Base-by-base conservation (phyloP, 2,888 invertebrate genomes). In the Polymixis flavicincta region DNA sequence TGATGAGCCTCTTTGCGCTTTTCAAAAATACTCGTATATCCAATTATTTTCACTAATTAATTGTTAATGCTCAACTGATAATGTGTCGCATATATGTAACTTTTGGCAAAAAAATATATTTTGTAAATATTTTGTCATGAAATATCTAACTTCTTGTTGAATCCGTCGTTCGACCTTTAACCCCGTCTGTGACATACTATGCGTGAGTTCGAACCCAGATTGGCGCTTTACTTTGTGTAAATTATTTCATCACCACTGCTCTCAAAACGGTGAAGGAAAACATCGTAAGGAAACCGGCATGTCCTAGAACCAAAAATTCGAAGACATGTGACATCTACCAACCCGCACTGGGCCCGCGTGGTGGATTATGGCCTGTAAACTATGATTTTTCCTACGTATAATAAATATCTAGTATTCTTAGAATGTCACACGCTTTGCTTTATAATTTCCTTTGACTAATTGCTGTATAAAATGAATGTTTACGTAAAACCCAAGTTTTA, bases 381-480 rank as follows among this genome's bases (percentile, higher is more conserved):
- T 25, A 48, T 11, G 6, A 8, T 13, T 59, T 52, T 74, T 73
- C 52, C 32, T 52, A 48, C 5, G 3, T 42, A 19, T 17, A 25
- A 55, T 14, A n/a, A 60, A 71, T 52, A n/a, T 17, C 37, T 48
- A 17, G 1, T 2, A 19, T 72, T 71, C 37, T 54, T 17, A 17
- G 48, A 72, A 71, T 66, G 45, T 66, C 60, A 14, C 48, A 61
- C 48, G 42, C 25, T 66, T 42, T 45, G 67, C 59, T 61, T 70
- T 52, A 32, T 64, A n/a, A 70, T 80, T 84, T 76, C 67, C 74
- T 69, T 61, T 84, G 25, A 76, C 71, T 76, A 70, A 82, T 76
- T 72, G 45, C 68, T 69, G 32, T 66, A 32, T 6, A 4, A 7
- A 25, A 65, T 5, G n/a, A 57, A 60, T 66, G 70, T 71, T 74